Evolutionary conservation across 2,888 invertebrate genomes (phyloP), one percentile per base, ranked within the genome.

Genomic region (Megamerina dolium): DNA sequence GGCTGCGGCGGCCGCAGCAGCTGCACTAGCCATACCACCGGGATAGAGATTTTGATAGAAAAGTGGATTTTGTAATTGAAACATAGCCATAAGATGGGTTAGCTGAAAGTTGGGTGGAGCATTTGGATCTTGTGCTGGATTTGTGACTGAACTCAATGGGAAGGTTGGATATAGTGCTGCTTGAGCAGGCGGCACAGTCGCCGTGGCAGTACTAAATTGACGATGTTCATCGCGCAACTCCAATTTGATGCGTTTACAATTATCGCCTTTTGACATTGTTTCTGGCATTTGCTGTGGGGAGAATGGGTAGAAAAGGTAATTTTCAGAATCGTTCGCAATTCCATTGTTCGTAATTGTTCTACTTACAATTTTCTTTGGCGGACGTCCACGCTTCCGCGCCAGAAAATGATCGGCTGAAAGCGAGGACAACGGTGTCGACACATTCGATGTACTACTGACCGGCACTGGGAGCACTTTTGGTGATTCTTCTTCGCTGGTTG

Each of bases 41-140:
- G 70, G 66, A 51, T 69, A 70, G 6, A 70, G 58, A 49, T 70
- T 68, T 43, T 70, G 68, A 56, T 68, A 70, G 57, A 68, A 69
- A 9, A 70, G 60, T 21, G 68, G 68, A 49, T 68, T 70, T 48
- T 68, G 68, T 31, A 68, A 45, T 47, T 68, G 68, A 37, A 68
- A 68, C 18, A 68, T 54, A 3, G 68, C 68, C 68, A 68, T 70
- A 23, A 68, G 45, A 41, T 68, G 68, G 1, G 68, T 68, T 32
- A 70, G 46, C 43, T 70, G 68, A 33, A 68, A 60, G 46, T 70
- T 68, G 9, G 63, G 58, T 9, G 61, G 54, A 19, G 61, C 47
- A 36, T 55, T 53, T 8, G 58, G 50, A 45, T 64, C 64, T 32
- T 55, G 49, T 9, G 53, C 33, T 31, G 39, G 23, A 23, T 13